Evolutionary conservation across 2,888 invertebrate genomes (phyloP).

Genomic region (Brassicogethes aeneus): DNA sequence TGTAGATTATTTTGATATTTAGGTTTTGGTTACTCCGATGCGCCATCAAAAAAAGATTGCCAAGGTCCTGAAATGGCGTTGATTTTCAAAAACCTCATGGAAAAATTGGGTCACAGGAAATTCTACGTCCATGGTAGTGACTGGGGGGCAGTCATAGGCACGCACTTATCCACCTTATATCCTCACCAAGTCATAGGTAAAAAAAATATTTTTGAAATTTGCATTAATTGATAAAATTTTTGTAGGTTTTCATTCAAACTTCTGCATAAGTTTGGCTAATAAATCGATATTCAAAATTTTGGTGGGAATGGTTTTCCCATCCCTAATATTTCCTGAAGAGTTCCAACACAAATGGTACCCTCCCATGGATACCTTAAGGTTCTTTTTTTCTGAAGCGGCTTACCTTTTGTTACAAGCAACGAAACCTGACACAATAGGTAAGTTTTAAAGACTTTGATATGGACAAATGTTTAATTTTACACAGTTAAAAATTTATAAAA

Average conservation of each 20-base stretch:
- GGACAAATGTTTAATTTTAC: too few species aligned
- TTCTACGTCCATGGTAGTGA: constrained; percentile 73
- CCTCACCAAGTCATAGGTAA: constrained; percentile 40
- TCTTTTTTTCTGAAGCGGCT: constrained; percentile 9
- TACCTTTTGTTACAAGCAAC: constrained; percentile 15
- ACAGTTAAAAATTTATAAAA: background rate
- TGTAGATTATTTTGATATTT: too few species aligned
- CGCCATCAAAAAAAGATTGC: constrained; percentile 51
- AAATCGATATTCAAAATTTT: constrained; percentile 16
- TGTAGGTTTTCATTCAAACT: constrained; percentile 49
- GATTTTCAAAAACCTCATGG: constrained; percentile 60
- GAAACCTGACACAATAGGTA: constrained; percentile 17
- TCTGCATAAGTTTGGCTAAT: constrained; percentile 41
- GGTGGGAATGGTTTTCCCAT: constrained; percentile 14
- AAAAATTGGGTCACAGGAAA: constrained; percentile 51
- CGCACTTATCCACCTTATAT: constrained; percentile 52
- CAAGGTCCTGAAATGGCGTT: constrained; percentile 48
- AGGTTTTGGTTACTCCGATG: constrained; percentile 34
- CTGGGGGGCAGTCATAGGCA: constrained; percentile 63
- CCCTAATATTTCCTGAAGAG: constrained; percentile 39
- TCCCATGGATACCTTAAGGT: constrained; percentile 23
- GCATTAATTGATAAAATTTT: too few species aligned
- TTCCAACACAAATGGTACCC: constrained; percentile 45
- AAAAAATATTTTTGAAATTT: too few species aligned
- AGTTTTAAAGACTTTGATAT: constrained; percentile 11